Conservation (phyloP, 2,113 vertebrate species). For the Psittacula cyanocephala region DNA sequence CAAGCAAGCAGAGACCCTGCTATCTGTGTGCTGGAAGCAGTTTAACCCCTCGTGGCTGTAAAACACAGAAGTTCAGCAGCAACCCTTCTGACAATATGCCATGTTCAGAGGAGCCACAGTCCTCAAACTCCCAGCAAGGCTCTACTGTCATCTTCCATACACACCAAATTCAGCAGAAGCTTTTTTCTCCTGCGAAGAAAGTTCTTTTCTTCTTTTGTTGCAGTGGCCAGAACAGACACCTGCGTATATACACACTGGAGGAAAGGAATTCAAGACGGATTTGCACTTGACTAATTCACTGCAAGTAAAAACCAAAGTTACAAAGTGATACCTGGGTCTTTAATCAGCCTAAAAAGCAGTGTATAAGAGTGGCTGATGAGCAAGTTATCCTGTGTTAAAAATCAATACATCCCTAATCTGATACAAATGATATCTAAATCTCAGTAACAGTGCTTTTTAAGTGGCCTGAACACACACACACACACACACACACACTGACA, state of each 20-base stretch:
- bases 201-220: background rate
- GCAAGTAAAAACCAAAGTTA: background rate
- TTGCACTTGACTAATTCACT: background rate
- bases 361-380: background rate
- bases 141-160: background rate
- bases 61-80: background rate
- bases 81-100: background rate
- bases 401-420: background rate
- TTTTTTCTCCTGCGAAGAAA: background rate
- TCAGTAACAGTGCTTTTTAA: background rate
- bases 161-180: background rate
- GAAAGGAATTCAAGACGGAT: background rate
- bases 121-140: fast-evolving
- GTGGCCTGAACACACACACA: background rate
- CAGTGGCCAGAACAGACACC: background rate
- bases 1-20: background rate
- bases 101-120: background rate
- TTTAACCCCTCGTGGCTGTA: background rate
- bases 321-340: background rate
- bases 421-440: background rate
- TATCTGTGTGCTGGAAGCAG: background rate
- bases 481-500: background rate
- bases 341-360: background rate
- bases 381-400: background rate
- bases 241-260: fast-evolving